Evolutionary conservation across 30 jellyfish, hydroid and myxozoan species (phyloP).

Genomic region (Mastigias papua): DNA sequence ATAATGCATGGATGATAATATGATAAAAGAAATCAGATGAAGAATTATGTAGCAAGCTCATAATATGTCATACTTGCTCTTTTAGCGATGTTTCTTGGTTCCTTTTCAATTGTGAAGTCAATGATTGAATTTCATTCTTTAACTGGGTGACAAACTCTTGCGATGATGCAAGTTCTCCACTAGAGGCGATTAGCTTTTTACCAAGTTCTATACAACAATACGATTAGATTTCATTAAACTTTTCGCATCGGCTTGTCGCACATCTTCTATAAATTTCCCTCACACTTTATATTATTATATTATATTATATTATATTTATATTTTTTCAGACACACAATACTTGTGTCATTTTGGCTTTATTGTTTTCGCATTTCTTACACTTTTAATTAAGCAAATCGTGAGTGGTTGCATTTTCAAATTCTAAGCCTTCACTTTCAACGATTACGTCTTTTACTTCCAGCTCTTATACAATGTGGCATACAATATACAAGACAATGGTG

Average conservation of each 20-base stretch:
- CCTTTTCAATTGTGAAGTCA: constrained; percentile 28
- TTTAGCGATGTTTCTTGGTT: constrained; percentile 25
- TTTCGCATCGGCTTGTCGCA: background rate
- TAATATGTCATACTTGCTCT: constrained; percentile 22
- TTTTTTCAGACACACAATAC: background rate
- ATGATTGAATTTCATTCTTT: constrained; percentile 24
- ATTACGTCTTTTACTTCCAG: too few relatives aligned
- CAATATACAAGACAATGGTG: too few relatives aligned
- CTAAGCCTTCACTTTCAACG: too few relatives aligned
- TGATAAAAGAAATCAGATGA: too few relatives aligned
- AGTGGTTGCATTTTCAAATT: too few relatives aligned
- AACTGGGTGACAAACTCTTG: constrained; percentile 28
- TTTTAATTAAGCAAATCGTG: background rate
- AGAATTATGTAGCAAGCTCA: background rate
- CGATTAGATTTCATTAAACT: background rate
- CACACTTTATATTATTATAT: background rate
- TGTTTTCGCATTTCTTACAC: background rate
- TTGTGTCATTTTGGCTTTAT: background rate
- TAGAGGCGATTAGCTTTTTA: constrained; percentile 6
- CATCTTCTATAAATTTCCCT: background rate
- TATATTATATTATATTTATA: too few relatives aligned
- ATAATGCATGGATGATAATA: too few relatives aligned
- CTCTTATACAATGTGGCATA: too few relatives aligned
- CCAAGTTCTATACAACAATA: constrained; percentile 9
- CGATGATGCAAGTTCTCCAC: constrained; percentile 44